Percentiles rank a stretch among this genome's conserved stretches.
Conservation (phyloP, 2,797 vertebrate genomes). For the Melanotaenia nigrans region DNA sequence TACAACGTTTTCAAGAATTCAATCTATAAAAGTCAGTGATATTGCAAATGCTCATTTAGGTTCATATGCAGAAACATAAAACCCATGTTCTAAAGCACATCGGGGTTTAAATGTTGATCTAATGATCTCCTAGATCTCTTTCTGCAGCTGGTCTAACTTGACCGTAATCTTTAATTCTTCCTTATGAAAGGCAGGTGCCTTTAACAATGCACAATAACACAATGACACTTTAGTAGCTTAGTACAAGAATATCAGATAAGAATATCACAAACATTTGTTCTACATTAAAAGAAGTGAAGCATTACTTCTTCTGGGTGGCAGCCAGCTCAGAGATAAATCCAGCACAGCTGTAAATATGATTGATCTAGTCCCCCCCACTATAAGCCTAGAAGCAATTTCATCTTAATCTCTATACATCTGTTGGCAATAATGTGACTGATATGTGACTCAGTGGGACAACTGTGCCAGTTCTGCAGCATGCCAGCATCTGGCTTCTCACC, state of each 20-base stretch:
- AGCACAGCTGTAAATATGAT: background rate
- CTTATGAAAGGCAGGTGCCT: background rate
- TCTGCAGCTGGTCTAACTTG: background rate
- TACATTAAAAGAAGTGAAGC: conserved; percentile 8
- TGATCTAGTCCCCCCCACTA: background rate
- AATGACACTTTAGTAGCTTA: conserved; percentile 15
- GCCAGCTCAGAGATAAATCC: conserved; percentile 10
- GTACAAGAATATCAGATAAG: background rate
- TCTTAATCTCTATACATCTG: background rate
- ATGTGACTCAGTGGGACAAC: background rate
- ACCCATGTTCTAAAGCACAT: too few relatives aligned
- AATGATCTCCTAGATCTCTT: too few relatives aligned
- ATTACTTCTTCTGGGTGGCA: background rate
- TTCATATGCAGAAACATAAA: too few relatives aligned
- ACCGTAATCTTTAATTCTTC: too few relatives aligned
- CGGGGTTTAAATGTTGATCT: too few relatives aligned
- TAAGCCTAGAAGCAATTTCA: background rate
- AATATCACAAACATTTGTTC: conserved; percentile 8
- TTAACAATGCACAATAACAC: conserved; percentile 1
- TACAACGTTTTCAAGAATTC: too few relatives aligned
- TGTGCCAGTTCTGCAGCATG: conserved; percentile 9
- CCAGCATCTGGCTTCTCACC: conserved; percentile 44
- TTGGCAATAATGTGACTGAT: background rate
- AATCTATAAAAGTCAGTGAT: too few relatives aligned
- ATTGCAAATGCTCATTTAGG: too few relatives aligned